Conservation (phyloP, 1,140 invertebrate genomes). For the Proales similis region DNA sequence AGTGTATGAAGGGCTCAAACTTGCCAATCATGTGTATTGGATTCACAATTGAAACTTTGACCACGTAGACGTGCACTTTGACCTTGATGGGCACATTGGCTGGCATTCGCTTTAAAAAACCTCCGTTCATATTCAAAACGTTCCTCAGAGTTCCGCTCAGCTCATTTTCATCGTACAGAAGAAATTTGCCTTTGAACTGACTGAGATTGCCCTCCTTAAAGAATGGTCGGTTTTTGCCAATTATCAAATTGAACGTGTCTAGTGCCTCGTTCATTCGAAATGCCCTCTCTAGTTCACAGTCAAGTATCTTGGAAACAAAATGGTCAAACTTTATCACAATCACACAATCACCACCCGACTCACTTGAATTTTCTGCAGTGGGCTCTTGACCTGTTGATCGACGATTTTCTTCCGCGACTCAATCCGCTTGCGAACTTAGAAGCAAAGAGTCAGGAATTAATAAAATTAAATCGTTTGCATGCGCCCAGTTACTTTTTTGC, state of each 20-base stretch:
- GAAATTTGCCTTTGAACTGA: conserved; percentile 34
- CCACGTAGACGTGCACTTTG: conserved; percentile 18
- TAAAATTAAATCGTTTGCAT: too few species aligned
- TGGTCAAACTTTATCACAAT: too few species aligned
- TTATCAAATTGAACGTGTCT: conserved; percentile 22
- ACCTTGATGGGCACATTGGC: conserved; percentile 21
- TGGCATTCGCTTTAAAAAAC: conserved; percentile 28
- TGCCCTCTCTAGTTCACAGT: conserved; percentile 32
- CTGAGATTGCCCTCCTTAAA: not conserved
- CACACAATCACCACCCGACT: too few species aligned
- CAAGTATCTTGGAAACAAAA: conserved; percentile 15
- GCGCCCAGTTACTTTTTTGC: too few species aligned
- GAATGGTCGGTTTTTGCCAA: conserved; percentile 14
- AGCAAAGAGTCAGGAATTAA: too few species aligned
- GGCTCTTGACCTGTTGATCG: too few species aligned
- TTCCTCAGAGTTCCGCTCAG: not conserved
- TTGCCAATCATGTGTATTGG: conserved; percentile 31
- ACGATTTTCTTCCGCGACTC: too few species aligned
- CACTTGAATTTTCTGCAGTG: too few species aligned
- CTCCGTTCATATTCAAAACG: conserved; percentile 21
- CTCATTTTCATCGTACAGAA: conserved; percentile 20
- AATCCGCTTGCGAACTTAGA: too few species aligned
- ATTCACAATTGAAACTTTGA: conserved; percentile 36
- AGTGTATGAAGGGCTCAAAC: conserved; percentile 27
- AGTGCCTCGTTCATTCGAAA: conserved; percentile 12